A percentile compares a stretch with the other conserved stretches of the same genome.
Conservation (phyloP, 2,888 invertebrate genomes). For the Noctuana brunneofusca region DNA sequence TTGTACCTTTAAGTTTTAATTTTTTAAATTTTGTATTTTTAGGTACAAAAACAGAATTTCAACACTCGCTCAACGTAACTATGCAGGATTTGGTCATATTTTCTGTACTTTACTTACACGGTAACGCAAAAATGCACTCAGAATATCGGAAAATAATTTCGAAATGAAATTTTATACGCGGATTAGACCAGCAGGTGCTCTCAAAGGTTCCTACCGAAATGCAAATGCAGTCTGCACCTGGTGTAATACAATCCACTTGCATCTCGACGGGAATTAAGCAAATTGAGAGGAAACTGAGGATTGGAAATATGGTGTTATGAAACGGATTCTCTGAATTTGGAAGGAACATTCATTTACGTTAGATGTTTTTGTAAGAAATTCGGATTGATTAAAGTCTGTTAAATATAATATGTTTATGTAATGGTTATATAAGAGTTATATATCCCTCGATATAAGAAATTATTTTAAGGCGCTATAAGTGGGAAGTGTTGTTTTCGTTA, state of each 20-base stretch:
- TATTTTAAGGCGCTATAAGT: too few species aligned
- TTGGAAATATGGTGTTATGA: not conserved
- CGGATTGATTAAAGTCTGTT: too few species aligned
- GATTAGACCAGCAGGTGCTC: constrained; percentile 38
- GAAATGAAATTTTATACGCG: constrained; percentile 38
- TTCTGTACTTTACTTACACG: constrained; percentile 1
- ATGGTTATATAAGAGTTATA: too few species aligned
- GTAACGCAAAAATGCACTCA: constrained; percentile 27
- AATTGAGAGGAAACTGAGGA: constrained; percentile 41
- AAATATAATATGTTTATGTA: too few species aligned
- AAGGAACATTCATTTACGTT: not conserved
- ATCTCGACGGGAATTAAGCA: constrained; percentile 17
- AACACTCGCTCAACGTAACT: not conserved
- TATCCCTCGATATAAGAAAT: too few species aligned
- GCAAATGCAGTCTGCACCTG: constrained; percentile 42
- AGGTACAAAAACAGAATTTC: not conserved
- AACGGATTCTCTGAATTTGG: not conserved
- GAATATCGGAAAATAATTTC: constrained; percentile 30
- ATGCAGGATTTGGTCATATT: not conserved
- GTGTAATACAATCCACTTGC: constrained; percentile 28
- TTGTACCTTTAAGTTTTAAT: too few species aligned
- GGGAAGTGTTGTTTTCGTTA: too few species aligned
- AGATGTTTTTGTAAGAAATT: too few species aligned
- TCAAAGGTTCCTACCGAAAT: constrained; percentile 38
- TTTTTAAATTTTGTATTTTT: too few species aligned